A percentile compares a stretch with the other conserved stretches of the same genome.
Evolutionary conservation across 2,113 vertebrate genomes (phyloP).

Genomic region (Pluvianellus socialis): DNA sequence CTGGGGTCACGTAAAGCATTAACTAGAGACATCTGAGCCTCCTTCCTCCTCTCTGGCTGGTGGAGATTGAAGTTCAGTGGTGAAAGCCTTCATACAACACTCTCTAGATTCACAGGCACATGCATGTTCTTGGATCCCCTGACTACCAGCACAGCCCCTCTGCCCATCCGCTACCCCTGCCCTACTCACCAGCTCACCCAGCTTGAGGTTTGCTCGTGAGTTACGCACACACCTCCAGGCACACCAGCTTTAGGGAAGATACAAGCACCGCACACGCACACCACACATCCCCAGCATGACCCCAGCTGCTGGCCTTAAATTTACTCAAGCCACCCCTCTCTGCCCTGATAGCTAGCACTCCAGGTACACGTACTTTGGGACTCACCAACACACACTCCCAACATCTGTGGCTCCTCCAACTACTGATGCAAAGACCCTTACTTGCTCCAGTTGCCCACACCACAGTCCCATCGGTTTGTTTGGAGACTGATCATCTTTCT

Average conservation of each 20-base stretch:
- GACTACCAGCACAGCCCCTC: background rate
- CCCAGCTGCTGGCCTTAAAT: background rate
- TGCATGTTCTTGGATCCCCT: background rate
- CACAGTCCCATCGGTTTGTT: background rate
- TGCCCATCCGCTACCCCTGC: background rate
- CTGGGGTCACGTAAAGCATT: background rate
- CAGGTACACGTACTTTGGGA: background rate
- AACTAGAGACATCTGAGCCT: background rate
- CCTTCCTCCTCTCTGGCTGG: background rate
- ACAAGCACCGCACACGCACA: background rate
- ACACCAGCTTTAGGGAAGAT: background rate
- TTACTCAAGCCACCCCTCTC: background rate
- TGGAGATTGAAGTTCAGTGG: background rate
- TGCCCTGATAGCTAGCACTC: background rate
- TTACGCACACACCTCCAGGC: background rate
- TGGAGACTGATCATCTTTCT: background rate
- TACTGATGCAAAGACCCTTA: background rate
- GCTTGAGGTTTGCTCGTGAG: background rate
- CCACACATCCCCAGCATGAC: background rate
- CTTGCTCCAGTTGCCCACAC: fast-evolving
- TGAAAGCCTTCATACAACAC: background rate
- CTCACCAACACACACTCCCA: too few relatives aligned
- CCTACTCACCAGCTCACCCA: background rate
- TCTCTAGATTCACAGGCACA: background rate
- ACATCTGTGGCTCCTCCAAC: background rate